Base-by-base conservation (phyloP, 2,888 invertebrate species). In the Cheilosia soror region DNA sequence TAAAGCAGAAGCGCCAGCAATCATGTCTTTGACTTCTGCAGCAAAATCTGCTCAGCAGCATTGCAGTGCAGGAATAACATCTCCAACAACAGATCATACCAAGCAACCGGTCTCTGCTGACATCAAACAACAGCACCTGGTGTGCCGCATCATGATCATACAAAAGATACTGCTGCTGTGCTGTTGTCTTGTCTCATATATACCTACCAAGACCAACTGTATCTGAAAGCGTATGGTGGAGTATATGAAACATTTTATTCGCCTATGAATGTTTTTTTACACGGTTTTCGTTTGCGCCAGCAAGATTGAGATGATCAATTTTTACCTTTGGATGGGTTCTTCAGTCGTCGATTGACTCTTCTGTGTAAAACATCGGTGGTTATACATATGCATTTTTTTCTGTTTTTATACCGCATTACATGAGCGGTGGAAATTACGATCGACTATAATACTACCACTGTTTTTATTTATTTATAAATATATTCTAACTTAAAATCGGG, bases 321-420 rank as follows among this genome's bases (percentile, higher is more conserved):
- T 81, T 85, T 81, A 76, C 85, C 72, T 81, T 72, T 55, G 60
- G 76, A 81, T 81, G 76, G 72, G 85, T 85, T 85, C 85, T 85
- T 85, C 85, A 85, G 85, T 85, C 81, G 85, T 81, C 81, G 85
- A 85, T 76, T 76, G 85, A 76, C 85, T 85, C 85, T 85, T 81
- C 80, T 76, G 76, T 85, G 85, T 72, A 65, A 81, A 85, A 85
- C 85, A 85, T 85, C 85, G 81, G 53, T 85, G 80, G 66, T 37
- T 71, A 81, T 51, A 80, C 40, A 81, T 68, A 76, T 75, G 80
- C 72, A 51, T 79, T 72, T 63, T 83, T 68, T 62, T 66, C 66
- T 66, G 40, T 72, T 49, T 25, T 60, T 62, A 51, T 60, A 62
- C 31, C 65, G 42, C 31, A 72, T 47, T 71, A 37, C 53, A 44